Evolutionary conservation across 1,140 invertebrate species (phyloP).

Genomic region (Diorhabda elongata): DNA sequence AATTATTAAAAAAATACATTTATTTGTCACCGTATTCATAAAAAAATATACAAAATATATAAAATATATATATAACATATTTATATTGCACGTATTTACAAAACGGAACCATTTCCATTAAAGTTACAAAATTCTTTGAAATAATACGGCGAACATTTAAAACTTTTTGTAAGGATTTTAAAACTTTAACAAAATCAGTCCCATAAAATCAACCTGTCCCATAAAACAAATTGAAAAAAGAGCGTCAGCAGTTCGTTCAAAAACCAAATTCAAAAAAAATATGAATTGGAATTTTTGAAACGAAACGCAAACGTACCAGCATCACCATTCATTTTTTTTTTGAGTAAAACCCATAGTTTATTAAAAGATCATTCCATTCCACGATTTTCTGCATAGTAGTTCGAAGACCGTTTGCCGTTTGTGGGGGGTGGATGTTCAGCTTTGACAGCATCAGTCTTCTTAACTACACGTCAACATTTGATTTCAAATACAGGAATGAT

Average conservation of each 20-base stretch:
- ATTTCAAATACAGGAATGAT: conserved; percentile 18
- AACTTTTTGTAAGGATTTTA: conserved; percentile 27
- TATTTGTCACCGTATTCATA: conserved; percentile 36
- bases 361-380: not conserved
- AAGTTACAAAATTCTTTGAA: conserved; percentile 23
- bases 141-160: conserved; percentile 32
- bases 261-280: conserved; percentile 21
- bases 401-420: not conserved
- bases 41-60: conserved; percentile 29
- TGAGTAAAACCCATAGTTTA: not conserved
- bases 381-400: not conserved
- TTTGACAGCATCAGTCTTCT: not conserved
- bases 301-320: conserved; percentile 9
- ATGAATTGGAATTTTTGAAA: conserved; percentile 15
- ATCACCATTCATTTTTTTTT: conserved; percentile 15
- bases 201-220: not conserved
- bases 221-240: conserved; percentile 19
- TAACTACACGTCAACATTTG: conserved; percentile 20
- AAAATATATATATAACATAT: conserved; percentile 31
- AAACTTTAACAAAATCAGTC: conserved; percentile 9
- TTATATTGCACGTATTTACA: conserved; percentile 36
- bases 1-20: conserved; percentile 24
- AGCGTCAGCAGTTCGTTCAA: conserved; percentile 11
- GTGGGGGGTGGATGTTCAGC: conserved; percentile 8
- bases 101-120: conserved; percentile 17